These are phyloP conservation scores for Hetaerina titia DNA, from an alignment of 2,888 invertebrate genomes.

Conservation along the genomic window DNA sequence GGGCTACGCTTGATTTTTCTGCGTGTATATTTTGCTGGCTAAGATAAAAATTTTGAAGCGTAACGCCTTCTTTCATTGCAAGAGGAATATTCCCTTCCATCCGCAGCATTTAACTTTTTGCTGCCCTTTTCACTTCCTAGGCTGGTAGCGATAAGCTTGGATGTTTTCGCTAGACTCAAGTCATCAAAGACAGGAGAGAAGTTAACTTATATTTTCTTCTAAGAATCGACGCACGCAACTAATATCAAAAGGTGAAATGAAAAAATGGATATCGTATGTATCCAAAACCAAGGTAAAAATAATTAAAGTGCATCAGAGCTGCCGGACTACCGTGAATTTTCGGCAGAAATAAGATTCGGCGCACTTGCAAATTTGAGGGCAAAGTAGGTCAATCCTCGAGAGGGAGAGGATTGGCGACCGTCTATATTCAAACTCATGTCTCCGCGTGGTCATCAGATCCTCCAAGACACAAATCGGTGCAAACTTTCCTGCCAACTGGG, in stretches of 20 bases:
- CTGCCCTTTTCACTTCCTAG: not conserved
- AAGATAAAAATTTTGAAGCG: not conserved
- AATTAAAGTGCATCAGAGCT: too few species aligned
- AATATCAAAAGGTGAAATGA: too few species aligned
- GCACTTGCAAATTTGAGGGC: too few species aligned
- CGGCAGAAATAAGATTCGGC: too few species aligned
- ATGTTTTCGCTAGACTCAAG: not conserved
- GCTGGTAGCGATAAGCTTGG: not conserved
- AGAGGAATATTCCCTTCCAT: not conserved
- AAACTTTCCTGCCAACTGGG: not conserved
- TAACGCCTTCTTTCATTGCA: not conserved
- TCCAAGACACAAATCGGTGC: not conserved
- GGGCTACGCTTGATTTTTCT: not conserved
- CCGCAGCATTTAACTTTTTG: not conserved
- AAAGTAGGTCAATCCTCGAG: too few species aligned
- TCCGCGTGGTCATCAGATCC: too few species aligned
- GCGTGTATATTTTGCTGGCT: not conserved
- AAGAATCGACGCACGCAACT: not conserved
- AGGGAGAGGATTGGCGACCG: too few species aligned
- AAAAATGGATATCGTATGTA: too few species aligned
- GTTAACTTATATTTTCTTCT: not conserved
- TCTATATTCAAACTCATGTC: too few species aligned
- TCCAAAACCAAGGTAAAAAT: too few species aligned
- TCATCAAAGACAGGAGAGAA: not conserved
- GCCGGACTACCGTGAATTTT: too few species aligned